Percentiles rank a stretch among this genome's conserved stretches.
These are phyloP conservation scores for Avahi laniger DNA, from an alignment of 2,797 vertebrate genomes.

Conservation along the genomic window DNA sequence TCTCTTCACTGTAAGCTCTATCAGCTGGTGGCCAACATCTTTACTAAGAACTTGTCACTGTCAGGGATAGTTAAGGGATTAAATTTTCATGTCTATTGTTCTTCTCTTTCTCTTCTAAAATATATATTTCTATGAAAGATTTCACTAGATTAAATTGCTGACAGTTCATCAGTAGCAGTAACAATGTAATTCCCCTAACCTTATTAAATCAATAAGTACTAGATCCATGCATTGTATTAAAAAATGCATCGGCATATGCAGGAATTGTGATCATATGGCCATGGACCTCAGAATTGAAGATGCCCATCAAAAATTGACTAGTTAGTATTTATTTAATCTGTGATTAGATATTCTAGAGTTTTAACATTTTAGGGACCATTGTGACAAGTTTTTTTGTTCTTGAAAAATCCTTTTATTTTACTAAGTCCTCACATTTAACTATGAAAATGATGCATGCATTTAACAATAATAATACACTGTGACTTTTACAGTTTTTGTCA, in stretches of 20 bases:
- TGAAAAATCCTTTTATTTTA: conserved; percentile 43
- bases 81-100: neutral
- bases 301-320: conserved; percentile 46
- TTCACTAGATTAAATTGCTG: conserved; percentile 76
- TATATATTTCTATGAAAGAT: conserved; percentile 61
- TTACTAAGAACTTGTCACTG: neutral
- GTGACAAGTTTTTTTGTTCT: conserved; percentile 43
- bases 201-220: conserved; percentile 81
- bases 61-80: neutral
- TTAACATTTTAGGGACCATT: conserved; percentile 35
- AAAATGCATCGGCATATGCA: conserved; percentile 68
- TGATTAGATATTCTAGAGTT: conserved; percentile 18
- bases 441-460: neutral
- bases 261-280: conserved; percentile 45
- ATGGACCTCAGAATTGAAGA: conserved; percentile 53
- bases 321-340: conserved; percentile 58
- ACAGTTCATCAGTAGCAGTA: conserved; percentile 75
- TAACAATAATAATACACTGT: neutral
- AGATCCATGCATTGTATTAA: conserved; percentile 74
- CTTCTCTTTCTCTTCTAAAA: neutral
- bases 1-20: neutral
- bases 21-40: neutral
- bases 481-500: conserved; percentile 36
- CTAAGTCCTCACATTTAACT: conserved; percentile 34
- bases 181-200: conserved; percentile 71